Evolutionary conservation across 2,113 vertebrate species (phyloP).

Genomic region (Tachysurus vachellii): DNA sequence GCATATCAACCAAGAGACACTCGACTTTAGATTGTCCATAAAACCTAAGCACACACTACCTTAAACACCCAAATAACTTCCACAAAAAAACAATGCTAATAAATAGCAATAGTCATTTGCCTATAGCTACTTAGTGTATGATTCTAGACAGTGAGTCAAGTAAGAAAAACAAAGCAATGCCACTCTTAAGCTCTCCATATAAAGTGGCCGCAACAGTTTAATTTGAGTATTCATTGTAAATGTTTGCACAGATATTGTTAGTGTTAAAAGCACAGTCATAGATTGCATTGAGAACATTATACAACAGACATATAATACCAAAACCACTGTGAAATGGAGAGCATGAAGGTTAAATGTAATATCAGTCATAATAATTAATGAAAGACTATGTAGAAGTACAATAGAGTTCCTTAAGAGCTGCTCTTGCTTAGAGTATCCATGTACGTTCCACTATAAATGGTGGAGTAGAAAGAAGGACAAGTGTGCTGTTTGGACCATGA

Average conservation of each 20-base stretch:
- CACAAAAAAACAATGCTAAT: neutral
- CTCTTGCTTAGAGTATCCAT: neutral
- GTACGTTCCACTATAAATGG: slow-evolving; percentile 27
- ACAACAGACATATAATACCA: neutral
- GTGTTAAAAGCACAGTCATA: neutral
- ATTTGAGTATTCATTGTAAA: neutral
- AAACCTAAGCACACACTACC: neutral
- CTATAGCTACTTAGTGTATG: neutral
- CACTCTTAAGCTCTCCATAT: neutral
- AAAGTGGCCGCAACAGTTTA: neutral
- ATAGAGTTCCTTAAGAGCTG: neutral
- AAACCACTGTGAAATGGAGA: slow-evolving; percentile 6
- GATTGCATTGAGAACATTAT: slow-evolving; percentile 10
- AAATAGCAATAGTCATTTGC: neutral
- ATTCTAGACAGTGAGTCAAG: neutral
- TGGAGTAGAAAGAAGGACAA: slow-evolving; percentile 34
- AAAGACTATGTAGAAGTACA: slow-evolving; percentile 5
- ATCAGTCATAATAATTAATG: slow-evolving; percentile 16
- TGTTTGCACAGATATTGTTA: slow-evolving; percentile 1
- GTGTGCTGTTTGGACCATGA: slow-evolving; percentile 23
- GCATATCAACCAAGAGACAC: neutral
- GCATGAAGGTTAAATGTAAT: slow-evolving; percentile 25
- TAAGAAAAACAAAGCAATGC: neutral
- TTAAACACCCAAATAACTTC: neutral
- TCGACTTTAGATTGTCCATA: neutral